Evolutionary conservation across 2,113 vertebrate species (phyloP).

Genomic region (Larimichthys polyactis): DNA sequence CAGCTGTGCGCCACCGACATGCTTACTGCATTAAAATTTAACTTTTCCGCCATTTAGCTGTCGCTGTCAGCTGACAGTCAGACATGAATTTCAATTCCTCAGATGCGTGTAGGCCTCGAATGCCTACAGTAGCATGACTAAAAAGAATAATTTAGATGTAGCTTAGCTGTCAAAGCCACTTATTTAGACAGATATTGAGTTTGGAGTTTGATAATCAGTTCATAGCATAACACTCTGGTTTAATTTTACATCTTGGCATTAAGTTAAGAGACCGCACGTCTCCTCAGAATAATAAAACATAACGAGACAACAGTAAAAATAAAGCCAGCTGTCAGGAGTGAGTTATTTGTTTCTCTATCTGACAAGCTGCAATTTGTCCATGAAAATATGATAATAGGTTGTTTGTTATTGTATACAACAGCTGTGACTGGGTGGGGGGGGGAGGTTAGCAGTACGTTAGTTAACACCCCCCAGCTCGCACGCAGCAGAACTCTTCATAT

Average conservation of each 20-base stretch:
- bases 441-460: slow-evolving; percentile 37
- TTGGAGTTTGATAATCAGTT: slow-evolving; percentile 11
- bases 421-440: slow-evolving; percentile 40
- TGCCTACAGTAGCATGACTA: slow-evolving; percentile 20
- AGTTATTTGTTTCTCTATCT: slow-evolving; percentile 43
- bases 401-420: slow-evolving; percentile 65
- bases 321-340: slow-evolving; percentile 36
- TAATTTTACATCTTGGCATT: neutral
- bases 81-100: slow-evolving; percentile 25
- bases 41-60: slow-evolving; percentile 58
- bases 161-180: slow-evolving; percentile 38
- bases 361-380: slow-evolving; percentile 46
- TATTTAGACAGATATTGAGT: neutral
- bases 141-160: slow-evolving; percentile 35
- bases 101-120: slow-evolving; percentile 19
- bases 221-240: neutral
- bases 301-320: slow-evolving; percentile 1
- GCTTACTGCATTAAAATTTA: slow-evolving; percentile 46
- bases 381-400: slow-evolving; percentile 56
- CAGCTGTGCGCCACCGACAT: slow-evolving; percentile 36
- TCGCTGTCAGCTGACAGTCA: slow-evolving; percentile 60
- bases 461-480: slow-evolving; percentile 45
- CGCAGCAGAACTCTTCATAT: slow-evolving; percentile 37
- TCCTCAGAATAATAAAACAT: slow-evolving; percentile 8
- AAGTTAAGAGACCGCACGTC: slow-evolving; percentile 1